Evolutionary conservation across 2,797 vertebrate genomes (phyloP).

Genomic region (Lepilemur septentrionalis): DNA sequence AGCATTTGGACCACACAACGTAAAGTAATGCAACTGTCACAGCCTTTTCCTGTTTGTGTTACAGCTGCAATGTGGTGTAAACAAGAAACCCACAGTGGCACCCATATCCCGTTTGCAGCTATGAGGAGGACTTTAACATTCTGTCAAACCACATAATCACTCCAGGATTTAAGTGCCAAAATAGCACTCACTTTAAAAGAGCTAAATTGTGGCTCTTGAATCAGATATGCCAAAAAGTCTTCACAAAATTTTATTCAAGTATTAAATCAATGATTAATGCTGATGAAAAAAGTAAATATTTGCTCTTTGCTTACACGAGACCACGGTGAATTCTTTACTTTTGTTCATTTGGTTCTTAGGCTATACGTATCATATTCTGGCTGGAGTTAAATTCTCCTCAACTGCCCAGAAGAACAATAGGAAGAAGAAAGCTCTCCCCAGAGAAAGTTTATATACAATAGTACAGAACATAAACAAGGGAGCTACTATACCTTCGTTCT

Average conservation of each 20-base stretch:
- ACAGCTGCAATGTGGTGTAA: neutral
- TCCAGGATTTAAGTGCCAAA: neutral
- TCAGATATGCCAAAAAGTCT: neutral
- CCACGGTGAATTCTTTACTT: neutral
- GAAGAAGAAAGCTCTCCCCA: neutral
- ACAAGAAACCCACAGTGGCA: neutral
- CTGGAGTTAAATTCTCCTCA: neutral
- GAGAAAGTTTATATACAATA: neutral
- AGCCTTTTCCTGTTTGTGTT: neutral
- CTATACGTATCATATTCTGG: neutral
- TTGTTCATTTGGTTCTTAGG: neutral
- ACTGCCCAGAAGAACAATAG: neutral
- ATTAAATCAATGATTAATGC: conserved; percentile 15
- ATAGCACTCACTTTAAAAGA: neutral
- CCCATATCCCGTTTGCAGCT: too few relatives aligned
- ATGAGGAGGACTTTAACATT: neutral
- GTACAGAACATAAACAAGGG: neutral
- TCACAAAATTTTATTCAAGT: conserved; percentile 5
- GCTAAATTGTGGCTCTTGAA: neutral
- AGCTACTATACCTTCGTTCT: neutral
- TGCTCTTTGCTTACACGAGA: neutral
- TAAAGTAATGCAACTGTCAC: neutral
- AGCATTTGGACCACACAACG: neutral
- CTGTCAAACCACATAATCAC: neutral
- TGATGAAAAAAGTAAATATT: neutral